Evolutionary conservation across 2,888 invertebrate species (phyloP), one percentile per base, ranked within the genome.

Genomic region (Branchipolynoe longqiensis): DNA sequence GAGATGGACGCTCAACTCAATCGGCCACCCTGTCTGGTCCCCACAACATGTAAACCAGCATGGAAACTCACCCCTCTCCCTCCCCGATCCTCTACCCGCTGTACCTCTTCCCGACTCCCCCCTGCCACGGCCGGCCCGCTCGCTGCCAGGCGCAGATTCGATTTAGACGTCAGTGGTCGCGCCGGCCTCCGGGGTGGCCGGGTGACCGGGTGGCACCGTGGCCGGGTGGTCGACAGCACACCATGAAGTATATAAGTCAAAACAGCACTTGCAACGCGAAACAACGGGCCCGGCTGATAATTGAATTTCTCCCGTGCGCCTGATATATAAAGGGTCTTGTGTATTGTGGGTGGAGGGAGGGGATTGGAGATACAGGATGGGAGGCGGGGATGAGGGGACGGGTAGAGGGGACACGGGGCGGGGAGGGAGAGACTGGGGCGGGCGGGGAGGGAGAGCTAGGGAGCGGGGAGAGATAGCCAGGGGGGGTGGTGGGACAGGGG

Each of bases 181-280:
- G 54, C 41, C 48, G 78, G 28, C n/a, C 25, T 22, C 31, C 78
- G 31, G 28, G 25, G 28, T 18, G 48, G 48, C 48, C 18, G 40
- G 1, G 38, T n/a, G n/a, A n/a, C n/a, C n/a, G n/a, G n/a, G n/a
- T n/a, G n/a, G n/a, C n/a, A n/a, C n/a, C n/a, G n/a, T n/a, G n/a
- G n/a, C n/a, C n/a, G 73, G 73, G 36, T n/a, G 6, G 54, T 48
- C 33, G 78, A 78, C 78, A 41, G 31, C 18, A 6, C 28, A 41
- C 78, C 48, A 78, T 78, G 28, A 78, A 54, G 48, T 48, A 78
- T 78, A 78, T 78, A 78, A 48, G 78, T 78, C 78, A 78, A 78
- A 78, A 78, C 78, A 78, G 28, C 78, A 78, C 78, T 41, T 78
- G 78, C 48, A 78, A 48, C 78, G 12, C 78, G 78, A 78, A 78